Evolutionary conservation across 2,888 invertebrate species (phyloP), one percentile per base, ranked within the genome.

Genomic region (Stenolophus ochropezus): DNA sequence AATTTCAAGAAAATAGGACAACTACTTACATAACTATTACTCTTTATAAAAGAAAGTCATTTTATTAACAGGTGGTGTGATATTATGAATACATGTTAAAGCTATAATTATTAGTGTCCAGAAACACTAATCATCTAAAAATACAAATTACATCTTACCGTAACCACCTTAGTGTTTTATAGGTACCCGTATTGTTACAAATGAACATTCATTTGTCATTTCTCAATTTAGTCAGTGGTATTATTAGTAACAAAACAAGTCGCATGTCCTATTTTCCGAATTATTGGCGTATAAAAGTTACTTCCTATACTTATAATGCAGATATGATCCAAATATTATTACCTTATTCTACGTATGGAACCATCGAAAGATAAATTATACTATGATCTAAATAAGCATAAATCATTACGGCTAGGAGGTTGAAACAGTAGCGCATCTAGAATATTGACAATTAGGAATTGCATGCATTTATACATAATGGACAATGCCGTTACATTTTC

Each of bases 121-220:
- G 6, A 69, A 69, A 69, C 65, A 33, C 65, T 69, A 69, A 69
- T 20, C 27, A 2, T 33, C 65, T 33, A 33, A 69, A 61, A 69
- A 33, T 69, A 69, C 65, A 69, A 69, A 20, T 69, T 69, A 27
- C 65, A 69, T 69, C 65, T 27, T 69, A 69, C 65, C 27, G 33
- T 69, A 27, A 69, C 65, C 65, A 69, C 65, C 65, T 69, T 69
- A 69, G 4, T 27, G 33, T 33, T 33, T 69, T 69, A 69, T 69
- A 69, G 33, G 65, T 69, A 69, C 65, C 65, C 65, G 65, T 69
- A 69, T 69, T 69, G 65, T 33, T 69, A 69, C 65, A 69, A 69
- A 69, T 69, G 33, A 69, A 14, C 8, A 14, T 27, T 69, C 65
- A 69, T 69, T 69, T 33, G 65, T 69, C 65, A 69, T 27, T 33